Evolutionary conservation across 2,113 vertebrate genomes (phyloP).

Genomic region (Pelusios castaneus): DNA sequence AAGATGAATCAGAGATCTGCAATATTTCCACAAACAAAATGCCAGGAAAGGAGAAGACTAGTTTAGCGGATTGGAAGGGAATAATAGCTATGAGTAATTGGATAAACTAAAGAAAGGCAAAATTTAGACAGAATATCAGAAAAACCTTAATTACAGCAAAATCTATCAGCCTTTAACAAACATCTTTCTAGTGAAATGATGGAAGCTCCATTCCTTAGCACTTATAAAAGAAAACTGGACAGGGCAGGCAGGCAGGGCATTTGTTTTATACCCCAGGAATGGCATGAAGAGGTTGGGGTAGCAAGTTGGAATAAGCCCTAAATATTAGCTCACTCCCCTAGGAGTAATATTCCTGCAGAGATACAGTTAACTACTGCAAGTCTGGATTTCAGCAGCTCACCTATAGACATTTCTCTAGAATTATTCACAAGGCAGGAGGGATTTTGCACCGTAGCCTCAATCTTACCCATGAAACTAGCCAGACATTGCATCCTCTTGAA

Average conservation of each 20-base stretch:
- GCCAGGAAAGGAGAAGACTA: neutral
- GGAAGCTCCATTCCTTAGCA: neutral
- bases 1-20: neutral
- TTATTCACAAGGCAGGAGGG: neutral
- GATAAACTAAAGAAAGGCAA: neutral
- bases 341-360: neutral
- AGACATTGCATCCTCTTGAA: neutral
- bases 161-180: neutral
- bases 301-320: neutral
- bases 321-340: fast-evolving
- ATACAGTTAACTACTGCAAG: neutral
- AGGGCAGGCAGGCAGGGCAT: neutral
- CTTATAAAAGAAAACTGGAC: neutral
- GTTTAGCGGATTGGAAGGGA: neutral
- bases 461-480: neutral
- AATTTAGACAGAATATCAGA: neutral
- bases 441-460: fast-evolving
- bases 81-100: neutral
- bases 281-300: neutral
- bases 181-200: neutral
- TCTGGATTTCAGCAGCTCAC: neutral
- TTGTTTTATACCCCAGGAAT: neutral
- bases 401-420: neutral
- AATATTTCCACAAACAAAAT: neutral
- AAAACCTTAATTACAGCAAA: neutral